A percentile compares a stretch with the other conserved stretches of the same genome.
Evolutionary conservation across 2,113 vertebrate species (phyloP).

Genomic region (Plecotus auritus): DNA sequence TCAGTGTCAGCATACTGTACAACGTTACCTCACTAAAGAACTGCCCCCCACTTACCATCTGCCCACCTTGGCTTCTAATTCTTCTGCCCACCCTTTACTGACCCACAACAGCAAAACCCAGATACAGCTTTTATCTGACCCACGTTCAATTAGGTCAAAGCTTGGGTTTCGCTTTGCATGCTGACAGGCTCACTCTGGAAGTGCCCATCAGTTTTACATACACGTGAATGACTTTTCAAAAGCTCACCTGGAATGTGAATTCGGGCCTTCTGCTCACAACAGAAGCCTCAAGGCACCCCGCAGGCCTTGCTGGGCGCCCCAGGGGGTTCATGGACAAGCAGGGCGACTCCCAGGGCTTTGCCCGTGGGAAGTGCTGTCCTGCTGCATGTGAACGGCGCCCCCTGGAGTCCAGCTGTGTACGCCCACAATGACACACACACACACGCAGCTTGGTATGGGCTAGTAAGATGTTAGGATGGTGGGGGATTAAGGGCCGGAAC

Average conservation of each 20-base stretch:
- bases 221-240: fast-evolving
- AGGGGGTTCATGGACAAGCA: fast-evolving
- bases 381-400: fast-evolving
- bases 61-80: not conserved
- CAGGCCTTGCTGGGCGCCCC: not conserved
- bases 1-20: not conserved
- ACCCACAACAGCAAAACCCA: not conserved
- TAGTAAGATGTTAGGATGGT: not conserved
- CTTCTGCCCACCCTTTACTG: too few relatives aligned
- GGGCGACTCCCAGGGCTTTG: not conserved
- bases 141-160: not conserved
- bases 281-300: not conserved
- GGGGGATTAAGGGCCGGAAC: not conserved
- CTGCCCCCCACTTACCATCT: not conserved
- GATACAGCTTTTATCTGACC: not conserved
- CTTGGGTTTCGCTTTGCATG: not conserved
- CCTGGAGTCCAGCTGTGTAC: not conserved
- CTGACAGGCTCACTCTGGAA: not conserved
- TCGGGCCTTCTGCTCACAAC: not conserved
- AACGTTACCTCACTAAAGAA: not conserved
- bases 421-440: not conserved
- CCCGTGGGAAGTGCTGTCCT: not conserved
- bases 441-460: fast-evolving
- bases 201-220: not conserved
- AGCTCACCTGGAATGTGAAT: not conserved